phyloP scores from a whole-genome alignment of 2,113 vertebrate species.

The Calypte anna region DNA sequence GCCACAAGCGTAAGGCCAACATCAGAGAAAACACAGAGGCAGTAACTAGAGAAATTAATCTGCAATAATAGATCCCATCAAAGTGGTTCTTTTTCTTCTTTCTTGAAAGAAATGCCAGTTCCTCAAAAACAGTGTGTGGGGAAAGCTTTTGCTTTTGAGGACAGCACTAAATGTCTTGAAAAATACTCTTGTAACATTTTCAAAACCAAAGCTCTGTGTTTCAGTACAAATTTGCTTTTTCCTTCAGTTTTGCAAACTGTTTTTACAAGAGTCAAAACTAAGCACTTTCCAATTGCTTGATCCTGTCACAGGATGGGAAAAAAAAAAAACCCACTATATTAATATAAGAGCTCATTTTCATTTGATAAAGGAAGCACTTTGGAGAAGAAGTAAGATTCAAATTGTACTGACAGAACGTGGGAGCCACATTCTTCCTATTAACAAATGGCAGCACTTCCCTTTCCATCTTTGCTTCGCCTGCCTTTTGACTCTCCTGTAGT shows the following conservation, averaged over 20 bases:
- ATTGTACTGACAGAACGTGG: neutral
- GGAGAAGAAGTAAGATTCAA: neutral
- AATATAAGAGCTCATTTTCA: neutral
- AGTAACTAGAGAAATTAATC: neutral
- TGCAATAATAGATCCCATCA: neutral
- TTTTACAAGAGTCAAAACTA: neutral
- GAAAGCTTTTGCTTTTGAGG: neutral
- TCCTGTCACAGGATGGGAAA: neutral
- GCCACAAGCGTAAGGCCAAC: neutral
- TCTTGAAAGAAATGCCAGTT: neutral
- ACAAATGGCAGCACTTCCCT: neutral
- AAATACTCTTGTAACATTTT: neutral
- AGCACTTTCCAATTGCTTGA: neutral
- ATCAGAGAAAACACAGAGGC: neutral
- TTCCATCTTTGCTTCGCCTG: neutral
- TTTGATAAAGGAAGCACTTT: neutral
- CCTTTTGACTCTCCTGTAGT: neutral
- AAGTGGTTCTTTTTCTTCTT: neutral
- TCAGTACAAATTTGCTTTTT: neutral
- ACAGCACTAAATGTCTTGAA: neutral
- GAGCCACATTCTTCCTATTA: neutral
- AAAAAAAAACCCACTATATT: accelerated
- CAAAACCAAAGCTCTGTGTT: neutral
- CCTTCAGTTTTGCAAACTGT: neutral
- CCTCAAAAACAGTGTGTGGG: neutral